These are phyloP conservation scores for Anthoscopus minutus DNA, from an alignment of 2,113 vertebrate species.

Conservation along the genomic window DNA sequence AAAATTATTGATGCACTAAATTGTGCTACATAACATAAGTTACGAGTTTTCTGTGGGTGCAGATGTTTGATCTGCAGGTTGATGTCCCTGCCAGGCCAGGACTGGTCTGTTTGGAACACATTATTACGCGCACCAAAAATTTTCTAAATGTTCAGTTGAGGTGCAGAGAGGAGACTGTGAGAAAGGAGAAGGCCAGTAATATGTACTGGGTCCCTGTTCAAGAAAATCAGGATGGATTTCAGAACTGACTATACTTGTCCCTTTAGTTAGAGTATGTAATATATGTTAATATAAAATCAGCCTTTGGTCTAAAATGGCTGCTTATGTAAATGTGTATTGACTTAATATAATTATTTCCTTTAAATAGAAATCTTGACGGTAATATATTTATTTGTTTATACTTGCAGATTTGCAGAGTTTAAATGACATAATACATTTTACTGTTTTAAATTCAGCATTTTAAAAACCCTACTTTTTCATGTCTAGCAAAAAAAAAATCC, in stretches of 20 bases:
- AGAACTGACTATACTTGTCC: background rate
- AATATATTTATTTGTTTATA: background rate
- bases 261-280: background rate
- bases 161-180: background rate
- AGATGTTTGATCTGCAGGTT: background rate
- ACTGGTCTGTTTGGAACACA: too few species aligned
- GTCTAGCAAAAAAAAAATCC: background rate
- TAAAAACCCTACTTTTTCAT: background rate
- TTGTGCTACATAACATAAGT: background rate
- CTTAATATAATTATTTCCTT: background rate
- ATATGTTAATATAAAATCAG: too few species aligned
- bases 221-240: background rate
- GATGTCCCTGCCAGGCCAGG: background rate
- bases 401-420: background rate
- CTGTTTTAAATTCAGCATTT: background rate
- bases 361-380: background rate
- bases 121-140: background rate
- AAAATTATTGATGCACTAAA: background rate
- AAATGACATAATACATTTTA: background rate
- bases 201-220: rapidly evolving
- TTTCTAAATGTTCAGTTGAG: background rate
- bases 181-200: background rate
- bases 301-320: background rate
- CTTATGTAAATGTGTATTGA: background rate
- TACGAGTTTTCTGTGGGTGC: background rate